Percentiles rank a stretch among this genome's conserved stretches.
Evolutionary conservation across 2,888 invertebrate genomes (phyloP).

Genomic region (Tinea pellionella): DNA sequence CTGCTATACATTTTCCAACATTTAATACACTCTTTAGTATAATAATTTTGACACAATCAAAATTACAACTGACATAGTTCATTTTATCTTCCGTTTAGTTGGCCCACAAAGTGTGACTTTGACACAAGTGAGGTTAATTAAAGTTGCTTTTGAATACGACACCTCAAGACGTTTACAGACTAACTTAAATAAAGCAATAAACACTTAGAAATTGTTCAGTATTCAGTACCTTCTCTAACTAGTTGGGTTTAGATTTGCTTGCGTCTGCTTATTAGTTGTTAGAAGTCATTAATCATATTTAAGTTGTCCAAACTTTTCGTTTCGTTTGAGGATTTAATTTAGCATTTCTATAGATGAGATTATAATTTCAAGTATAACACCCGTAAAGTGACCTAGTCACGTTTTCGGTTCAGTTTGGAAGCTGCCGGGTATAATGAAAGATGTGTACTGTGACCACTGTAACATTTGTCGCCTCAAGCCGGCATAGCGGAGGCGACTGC

Average conservation of each 20-base stretch:
- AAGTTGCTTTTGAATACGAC: conserved; percentile 37
- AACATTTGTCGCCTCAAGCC: too few species aligned
- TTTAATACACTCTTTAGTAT: background rate
- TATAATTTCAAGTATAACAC: too few species aligned
- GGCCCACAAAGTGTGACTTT: conserved; percentile 24
- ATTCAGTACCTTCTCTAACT: conserved; percentile 10
- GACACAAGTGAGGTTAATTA: conserved; percentile 34
- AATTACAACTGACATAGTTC: background rate
- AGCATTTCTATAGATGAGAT: background rate
- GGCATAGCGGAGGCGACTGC: too few species aligned
- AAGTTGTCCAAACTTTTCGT: background rate
- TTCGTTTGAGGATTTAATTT: background rate
- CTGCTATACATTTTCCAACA: background rate
- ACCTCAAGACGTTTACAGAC: conserved; percentile 36
- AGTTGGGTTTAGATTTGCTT: background rate
- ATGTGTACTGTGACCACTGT: too few species aligned
- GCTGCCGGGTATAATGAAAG: too few species aligned
- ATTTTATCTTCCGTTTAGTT: conserved; percentile 20
- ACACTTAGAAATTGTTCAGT: conserved; percentile 17
- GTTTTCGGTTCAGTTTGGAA: too few species aligned
- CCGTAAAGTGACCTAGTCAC: too few species aligned
- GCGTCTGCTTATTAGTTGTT: background rate
- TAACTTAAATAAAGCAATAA: conserved; percentile 36
- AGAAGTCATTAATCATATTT: background rate
- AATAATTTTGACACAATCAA: background rate